Base-by-base conservation (phyloP, 2,113 vertebrate genomes). In the Variabilichromis moorii region DNA sequence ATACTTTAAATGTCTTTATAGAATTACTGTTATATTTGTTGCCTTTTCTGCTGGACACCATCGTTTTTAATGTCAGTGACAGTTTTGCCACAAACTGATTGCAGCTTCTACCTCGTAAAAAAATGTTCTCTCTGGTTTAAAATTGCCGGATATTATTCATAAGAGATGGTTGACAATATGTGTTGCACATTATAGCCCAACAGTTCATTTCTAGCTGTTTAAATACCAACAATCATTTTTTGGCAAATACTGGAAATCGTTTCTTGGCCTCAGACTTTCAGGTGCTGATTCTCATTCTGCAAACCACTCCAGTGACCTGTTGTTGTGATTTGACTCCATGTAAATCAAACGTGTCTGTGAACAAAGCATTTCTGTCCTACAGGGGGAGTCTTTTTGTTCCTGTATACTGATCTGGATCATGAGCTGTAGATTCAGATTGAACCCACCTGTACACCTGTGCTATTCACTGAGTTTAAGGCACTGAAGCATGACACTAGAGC, bases 1-100 rank as follows among this genome's bases (percentile, higher is more conserved):
- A 63, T 63, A 63, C 31, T 63, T 63, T 17, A 1, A 63, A 11
- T 31, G 14, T 63, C 59, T 19, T 63, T 0, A 11, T 33, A 3
- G 59, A 63, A 63, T 63, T 0, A 4, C 0, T 63, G 31, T 35
- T 0, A 0, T 35, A 35, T 66, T 66, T 66, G 61, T 35, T n/a
- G 61, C 6, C 31, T 35, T 66, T 10, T 66, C 59, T 66, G 61
- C 28, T 63, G 17, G 6, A 2, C 57, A 7, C 16, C 57, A 33
- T 61, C 1, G 2, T 19, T 19, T 63, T 63, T 63, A 11, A 63
- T n/a, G 59, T 63, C 31, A n/a, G 1, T 35, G 59, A 63, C 31
- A 11, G 16, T 63, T 63, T 2, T 1, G 4, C 16, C 2, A 63
- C 31, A 63, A 63, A n/a, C 31, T n/a, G 17, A 63, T 11, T 35